Conservation (phyloP, 2,888 invertebrate genomes). For the Patella caerulea region DNA sequence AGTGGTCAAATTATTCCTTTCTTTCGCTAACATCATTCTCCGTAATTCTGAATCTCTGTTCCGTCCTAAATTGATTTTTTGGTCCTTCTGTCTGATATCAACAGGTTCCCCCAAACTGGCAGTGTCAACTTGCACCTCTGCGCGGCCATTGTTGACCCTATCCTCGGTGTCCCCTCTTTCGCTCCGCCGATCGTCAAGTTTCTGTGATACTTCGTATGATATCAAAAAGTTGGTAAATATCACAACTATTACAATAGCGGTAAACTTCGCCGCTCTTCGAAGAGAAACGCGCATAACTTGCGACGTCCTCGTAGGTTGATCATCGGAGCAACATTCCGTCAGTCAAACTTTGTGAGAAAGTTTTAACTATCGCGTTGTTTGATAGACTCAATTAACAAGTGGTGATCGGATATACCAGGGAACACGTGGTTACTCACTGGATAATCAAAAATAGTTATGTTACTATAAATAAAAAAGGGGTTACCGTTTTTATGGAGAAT, state of each 20-base stretch:
- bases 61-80: constrained; percentile 3
- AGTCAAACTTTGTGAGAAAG: not conserved
- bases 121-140: constrained; percentile 27
- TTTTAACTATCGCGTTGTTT: too few relatives aligned
- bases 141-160: not conserved
- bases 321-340: constrained; percentile 5
- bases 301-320: not conserved
- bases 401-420: too few relatives aligned
- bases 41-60: not conserved
- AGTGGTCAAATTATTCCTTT: constrained; percentile 14
- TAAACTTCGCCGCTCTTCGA: constrained; percentile 41
- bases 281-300: constrained; percentile 45
- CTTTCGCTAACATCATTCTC: constrained; percentile 6
- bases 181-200: not conserved
- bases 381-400: too few relatives aligned
- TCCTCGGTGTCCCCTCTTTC: not conserved
- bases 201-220: not conserved
- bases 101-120: constrained; percentile 23
- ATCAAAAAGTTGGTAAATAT: constrained; percentile 37
- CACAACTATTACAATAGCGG: constrained; percentile 32
- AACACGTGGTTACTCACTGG: too few relatives aligned
- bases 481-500: too few relatives aligned
- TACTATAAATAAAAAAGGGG: too few relatives aligned
- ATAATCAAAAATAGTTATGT: too few relatives aligned
- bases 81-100: constrained; percentile 26